phyloP scores from a whole-genome alignment of 2,888 invertebrate genomes.

The Buathra laborator region DNA sequence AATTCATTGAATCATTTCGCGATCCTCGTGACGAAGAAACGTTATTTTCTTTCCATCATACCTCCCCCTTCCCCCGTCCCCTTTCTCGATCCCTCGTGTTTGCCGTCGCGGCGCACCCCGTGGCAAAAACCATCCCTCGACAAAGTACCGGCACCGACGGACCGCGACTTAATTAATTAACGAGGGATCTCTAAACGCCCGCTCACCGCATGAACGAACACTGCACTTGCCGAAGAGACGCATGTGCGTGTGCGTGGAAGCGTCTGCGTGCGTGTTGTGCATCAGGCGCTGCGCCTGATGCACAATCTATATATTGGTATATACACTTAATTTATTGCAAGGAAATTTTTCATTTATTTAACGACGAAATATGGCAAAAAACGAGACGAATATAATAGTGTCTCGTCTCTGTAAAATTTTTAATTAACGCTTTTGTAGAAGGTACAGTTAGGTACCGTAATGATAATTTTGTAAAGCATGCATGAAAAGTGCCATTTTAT shows the following conservation, averaged over 20 bases:
- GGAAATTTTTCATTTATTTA: constrained; percentile 22
- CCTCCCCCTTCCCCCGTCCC: neutral
- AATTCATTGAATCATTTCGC: constrained; percentile 13
- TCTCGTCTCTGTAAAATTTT: neutral
- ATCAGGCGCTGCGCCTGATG: neutral
- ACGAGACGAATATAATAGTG: neutral
- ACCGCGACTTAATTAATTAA: constrained; percentile 71
- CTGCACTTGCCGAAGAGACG: constrained; percentile 50
- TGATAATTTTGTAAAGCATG: neutral
- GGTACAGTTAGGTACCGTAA: neutral
- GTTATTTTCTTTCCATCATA: constrained; percentile 6
- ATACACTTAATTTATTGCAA: constrained; percentile 14
- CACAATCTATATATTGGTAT: neutral
- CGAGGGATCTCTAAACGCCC: constrained; percentile 44
- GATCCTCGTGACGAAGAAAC: constrained; percentile 1
- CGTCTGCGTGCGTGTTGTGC: too few relatives aligned
- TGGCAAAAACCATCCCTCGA: constrained; percentile 47
- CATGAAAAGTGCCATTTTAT: too few relatives aligned
- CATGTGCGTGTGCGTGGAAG: constrained; percentile 24
- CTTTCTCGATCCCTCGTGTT: constrained; percentile 30
- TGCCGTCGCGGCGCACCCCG: constrained; percentile 54
- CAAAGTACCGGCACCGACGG: constrained; percentile 63
- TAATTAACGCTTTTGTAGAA: constrained; percentile 6
- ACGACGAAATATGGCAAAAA: constrained; percentile 13
- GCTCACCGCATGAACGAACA: constrained; percentile 55